Evolutionary conservation across 1,140 invertebrate species (phyloP).

Genomic region (Lepidurus packardi): DNA sequence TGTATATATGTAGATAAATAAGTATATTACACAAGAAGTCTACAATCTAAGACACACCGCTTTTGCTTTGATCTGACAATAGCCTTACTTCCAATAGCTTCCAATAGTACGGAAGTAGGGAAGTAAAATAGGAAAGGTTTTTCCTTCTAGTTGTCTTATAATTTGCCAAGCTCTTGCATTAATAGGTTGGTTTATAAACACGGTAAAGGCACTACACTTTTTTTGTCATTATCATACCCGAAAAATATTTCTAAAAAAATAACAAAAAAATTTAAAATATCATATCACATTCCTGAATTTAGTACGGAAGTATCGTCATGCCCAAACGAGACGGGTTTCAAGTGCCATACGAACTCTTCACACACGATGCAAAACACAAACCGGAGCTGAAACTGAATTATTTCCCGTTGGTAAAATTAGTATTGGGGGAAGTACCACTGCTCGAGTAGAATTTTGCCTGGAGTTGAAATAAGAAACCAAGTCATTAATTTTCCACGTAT

Average conservation of each 20-base stretch:
- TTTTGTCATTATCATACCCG: not conserved
- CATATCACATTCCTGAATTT: not conserved
- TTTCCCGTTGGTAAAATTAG: not conserved
- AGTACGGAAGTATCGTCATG: not conserved
- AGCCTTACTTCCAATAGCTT: too few relatives aligned
- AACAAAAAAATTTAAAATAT: not conserved
- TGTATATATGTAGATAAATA: not conserved
- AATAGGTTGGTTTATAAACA: not conserved
- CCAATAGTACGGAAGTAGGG: too few relatives aligned
- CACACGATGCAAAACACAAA: slow-evolving; percentile 9
- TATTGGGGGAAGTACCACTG: not conserved
- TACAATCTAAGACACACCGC: not conserved
- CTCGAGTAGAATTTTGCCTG: slow-evolving; percentile 6
- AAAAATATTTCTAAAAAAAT: not conserved
- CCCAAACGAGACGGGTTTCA: not conserved
- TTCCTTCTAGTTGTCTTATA: not conserved
- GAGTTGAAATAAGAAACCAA: not conserved
- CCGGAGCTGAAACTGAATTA: not conserved
- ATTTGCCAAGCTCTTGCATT: not conserved
- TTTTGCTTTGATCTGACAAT: not conserved
- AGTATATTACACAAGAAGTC: not conserved
- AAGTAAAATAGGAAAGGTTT: not conserved
- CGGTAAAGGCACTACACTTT: not conserved
- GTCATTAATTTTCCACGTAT: not conserved
- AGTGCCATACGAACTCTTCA: not conserved